phyloP scores from a whole-genome alignment of 2,888 invertebrate species.

The Taphrorychus bicolor region DNA sequence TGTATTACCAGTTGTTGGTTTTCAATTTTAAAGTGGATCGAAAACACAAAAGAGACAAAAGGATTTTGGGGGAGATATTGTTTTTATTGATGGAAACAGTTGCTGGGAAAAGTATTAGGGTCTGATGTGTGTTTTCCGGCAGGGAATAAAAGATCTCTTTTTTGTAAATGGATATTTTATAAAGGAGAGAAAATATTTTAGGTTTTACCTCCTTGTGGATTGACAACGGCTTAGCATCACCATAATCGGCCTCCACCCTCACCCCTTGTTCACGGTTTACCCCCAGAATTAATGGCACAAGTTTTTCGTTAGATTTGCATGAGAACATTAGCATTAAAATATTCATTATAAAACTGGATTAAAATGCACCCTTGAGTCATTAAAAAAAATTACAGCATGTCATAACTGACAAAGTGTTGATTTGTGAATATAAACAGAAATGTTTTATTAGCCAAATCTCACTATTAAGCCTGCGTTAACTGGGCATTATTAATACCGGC shows the following conservation, averaged over 20 bases:
- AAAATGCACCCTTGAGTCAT: not conserved
- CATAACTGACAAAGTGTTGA: no score
- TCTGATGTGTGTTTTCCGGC: not conserved
- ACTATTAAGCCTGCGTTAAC: no score
- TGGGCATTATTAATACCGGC: no score
- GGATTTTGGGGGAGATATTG: slow-evolving; percentile 23
- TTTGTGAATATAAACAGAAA: no score
- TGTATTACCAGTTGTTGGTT: slow-evolving; percentile 26
- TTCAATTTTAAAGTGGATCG: slow-evolving; percentile 32
- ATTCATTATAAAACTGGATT: not conserved
- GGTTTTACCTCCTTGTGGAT: not conserved
- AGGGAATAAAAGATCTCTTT: not conserved
- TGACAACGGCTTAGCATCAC: not conserved
- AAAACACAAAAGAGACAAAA: slow-evolving; percentile 24
- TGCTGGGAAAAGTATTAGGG: not conserved
- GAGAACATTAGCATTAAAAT: not conserved
- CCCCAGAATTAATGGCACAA: not conserved
- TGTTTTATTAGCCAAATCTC: no score
- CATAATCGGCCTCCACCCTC: not conserved
- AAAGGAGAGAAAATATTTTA: not conserved
- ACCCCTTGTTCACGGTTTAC: not conserved
- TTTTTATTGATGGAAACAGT: slow-evolving; percentile 22
- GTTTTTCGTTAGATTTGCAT: not conserved
- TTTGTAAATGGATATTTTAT: not conserved
- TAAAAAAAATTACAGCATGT: no score